These are phyloP conservation scores for Oligia latruncula DNA, from an alignment of 2,888 invertebrate genomes.

Conservation along the genomic window DNA sequence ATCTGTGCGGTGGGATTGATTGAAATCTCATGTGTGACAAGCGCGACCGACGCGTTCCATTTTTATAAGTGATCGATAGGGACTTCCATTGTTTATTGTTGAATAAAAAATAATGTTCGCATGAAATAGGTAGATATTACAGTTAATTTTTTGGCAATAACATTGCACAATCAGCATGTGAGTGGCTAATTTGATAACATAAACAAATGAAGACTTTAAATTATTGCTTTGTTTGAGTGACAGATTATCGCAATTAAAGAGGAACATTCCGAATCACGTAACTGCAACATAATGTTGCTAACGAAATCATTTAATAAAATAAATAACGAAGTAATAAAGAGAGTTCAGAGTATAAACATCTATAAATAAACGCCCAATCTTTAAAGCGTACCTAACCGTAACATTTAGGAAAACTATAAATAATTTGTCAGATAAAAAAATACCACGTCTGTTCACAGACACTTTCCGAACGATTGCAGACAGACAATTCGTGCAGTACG, in stretches of 20 bases:
- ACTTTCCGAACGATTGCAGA: slow-evolving; percentile 66
- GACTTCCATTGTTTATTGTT: slow-evolving; percentile 70
- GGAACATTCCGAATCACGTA: slow-evolving; percentile 70
- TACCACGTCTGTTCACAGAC: slow-evolving; percentile 20
- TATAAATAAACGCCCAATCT: slow-evolving; percentile 19
- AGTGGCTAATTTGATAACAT: slow-evolving; percentile 19
- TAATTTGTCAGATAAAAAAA: slow-evolving; percentile 47
- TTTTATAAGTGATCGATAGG: slow-evolving; percentile 74
- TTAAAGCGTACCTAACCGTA: slow-evolving; percentile 13
- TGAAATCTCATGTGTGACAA: slow-evolving; percentile 52
- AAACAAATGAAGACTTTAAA: slow-evolving; percentile 51
- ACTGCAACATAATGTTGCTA: neutral
- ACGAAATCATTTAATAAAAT: slow-evolving; percentile 7
- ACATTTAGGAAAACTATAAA: slow-evolving; percentile 27
- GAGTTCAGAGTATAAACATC: neutral
- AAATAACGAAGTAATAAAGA: neutral
- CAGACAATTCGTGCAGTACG: slow-evolving; percentile 47
- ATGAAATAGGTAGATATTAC: slow-evolving; percentile 13
- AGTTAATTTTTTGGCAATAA: slow-evolving; percentile 7
- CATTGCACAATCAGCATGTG: slow-evolving; percentile 6
- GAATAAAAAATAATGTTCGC: slow-evolving; percentile 51
- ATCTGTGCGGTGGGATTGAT: slow-evolving; percentile 43
- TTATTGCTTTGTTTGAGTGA: slow-evolving; percentile 56
- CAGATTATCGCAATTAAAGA: slow-evolving; percentile 67
- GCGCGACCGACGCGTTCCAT: slow-evolving; percentile 45